phyloP scores from a whole-genome alignment of 2,113 vertebrate genomes.

The Panthera leo region DNA sequence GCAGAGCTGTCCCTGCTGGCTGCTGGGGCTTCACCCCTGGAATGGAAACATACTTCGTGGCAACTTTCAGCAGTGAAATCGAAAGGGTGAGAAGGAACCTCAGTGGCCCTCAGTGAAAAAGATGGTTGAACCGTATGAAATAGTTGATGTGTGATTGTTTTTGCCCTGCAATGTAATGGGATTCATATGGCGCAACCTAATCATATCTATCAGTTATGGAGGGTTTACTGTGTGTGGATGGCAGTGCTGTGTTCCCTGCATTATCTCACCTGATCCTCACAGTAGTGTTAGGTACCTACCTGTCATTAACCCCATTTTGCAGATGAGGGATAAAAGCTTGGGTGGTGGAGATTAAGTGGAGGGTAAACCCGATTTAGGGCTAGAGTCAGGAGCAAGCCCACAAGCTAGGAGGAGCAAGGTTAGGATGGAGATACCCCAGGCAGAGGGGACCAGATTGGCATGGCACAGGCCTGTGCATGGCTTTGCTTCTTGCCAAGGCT shows the following conservation, averaged over 20 bases:
- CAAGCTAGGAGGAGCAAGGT: neutral
- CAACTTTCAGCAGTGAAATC: neutral
- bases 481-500: constrained; percentile 67
- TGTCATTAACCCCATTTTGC: neutral
- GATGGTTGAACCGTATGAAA: neutral
- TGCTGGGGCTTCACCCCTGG: neutral
- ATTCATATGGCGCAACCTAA: neutral
- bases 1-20: neutral
- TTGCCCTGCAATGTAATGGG: neutral
- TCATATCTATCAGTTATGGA: neutral
- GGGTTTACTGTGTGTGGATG: neutral
- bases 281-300: no score
- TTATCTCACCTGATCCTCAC: neutral
- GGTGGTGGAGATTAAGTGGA: neutral
- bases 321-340: neutral
- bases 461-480: neutral
- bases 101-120: neutral
- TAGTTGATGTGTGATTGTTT: neutral
- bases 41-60: neutral
- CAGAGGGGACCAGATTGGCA: neutral
- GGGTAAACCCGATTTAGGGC: neutral
- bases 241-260: neutral
- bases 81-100: neutral
- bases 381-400: neutral
- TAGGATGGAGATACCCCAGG: neutral